Conservation (phyloP, 2,797 vertebrate genomes). For the Anguilla obscura region DNA sequence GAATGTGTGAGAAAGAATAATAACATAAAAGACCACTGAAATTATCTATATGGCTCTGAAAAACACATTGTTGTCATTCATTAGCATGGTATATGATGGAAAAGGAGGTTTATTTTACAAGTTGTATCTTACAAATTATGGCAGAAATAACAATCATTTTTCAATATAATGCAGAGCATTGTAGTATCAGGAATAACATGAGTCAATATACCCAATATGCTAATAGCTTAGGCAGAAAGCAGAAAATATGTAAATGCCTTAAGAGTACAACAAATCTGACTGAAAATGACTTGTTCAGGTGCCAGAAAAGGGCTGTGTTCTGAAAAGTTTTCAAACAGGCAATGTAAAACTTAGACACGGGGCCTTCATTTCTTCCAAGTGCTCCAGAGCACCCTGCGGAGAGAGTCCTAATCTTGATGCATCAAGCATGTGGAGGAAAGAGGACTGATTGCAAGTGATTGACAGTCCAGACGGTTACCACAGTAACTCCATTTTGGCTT, state of each 20-base stretch:
- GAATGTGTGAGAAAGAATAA: background rate
- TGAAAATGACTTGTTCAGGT: conserved; percentile 17
- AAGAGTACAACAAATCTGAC: background rate
- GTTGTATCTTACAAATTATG: background rate
- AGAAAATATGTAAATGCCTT: background rate
- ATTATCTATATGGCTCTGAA: background rate
- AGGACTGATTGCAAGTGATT: conserved; percentile 82
- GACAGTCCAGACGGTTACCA: conserved; percentile 77
- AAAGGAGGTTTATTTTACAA: background rate
- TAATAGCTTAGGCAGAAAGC: background rate
- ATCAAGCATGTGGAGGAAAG: conserved; percentile 70
- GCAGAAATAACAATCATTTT: background rate
- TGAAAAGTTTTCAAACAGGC: conserved; percentile 79
- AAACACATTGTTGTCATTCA: background rate
- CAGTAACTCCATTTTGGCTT: conserved; percentile 77
- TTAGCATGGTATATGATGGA: background rate
- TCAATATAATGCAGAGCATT: background rate
- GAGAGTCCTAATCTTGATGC: conserved; percentile 80
- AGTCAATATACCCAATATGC: background rate
- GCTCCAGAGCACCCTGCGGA: conserved; percentile 70
- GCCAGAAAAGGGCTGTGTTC: conserved; percentile 60
- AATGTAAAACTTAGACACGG: conserved; percentile 65
- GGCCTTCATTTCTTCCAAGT: conserved; percentile 76
- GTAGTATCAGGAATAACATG: background rate
- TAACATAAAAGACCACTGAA: background rate